Base-by-base conservation (phyloP, 1,140 invertebrate genomes). In the Maniola jurtina region DNA sequence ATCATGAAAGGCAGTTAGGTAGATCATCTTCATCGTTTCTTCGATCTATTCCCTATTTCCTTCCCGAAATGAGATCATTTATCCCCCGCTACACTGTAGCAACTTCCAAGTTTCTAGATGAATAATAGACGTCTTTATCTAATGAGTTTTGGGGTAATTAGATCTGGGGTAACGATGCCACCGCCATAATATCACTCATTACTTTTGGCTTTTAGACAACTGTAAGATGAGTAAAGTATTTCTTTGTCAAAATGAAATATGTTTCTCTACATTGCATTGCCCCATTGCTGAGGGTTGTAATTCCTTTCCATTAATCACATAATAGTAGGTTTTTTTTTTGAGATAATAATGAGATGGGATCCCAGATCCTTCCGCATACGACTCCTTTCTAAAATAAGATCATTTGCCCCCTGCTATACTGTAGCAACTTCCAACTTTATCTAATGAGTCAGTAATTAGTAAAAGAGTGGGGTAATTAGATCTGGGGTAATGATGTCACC, bases 71-170 rank as follows among this genome's bases (percentile, higher is more conserved):
- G 45, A 15, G 45, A 6, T 52, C 48, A 52, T 52, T 52, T 52
- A 16, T 16, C 7, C 48, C 13, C 48, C 48, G 16, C 48, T 6
- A 14, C 45, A 11, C 14, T 48, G 45, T 14, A 25, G 2, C 25
- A 16, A 52, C 48, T 45, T 45, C 13, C 10, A 11, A 45, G 42
- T 13, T 45, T 11, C 48, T 25, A n/a, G 48, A 52, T 25, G 48
- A 52, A 25, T 52, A 52, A 52, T 52, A 16, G 48, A 52, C 48
- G 48, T 52, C 7, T 52, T 52, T 25, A 52, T 52, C 48, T 52
- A 25, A 52, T 52, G 48, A 52, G 48, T 25, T 52, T 25, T 52
- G 48, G 48, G 48, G 48, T 52, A 15, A 52, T 52, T 52, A 16
- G 48, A 52, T 52, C 15, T 52, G 48, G 48, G 48, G 15, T 25